A percentile compares a stretch with the other conserved stretches of the same genome.
These are phyloP conservation scores for Proteles cristata DNA, from an alignment of 2,113 vertebrate genomes.

Conservation along the genomic window DNA sequence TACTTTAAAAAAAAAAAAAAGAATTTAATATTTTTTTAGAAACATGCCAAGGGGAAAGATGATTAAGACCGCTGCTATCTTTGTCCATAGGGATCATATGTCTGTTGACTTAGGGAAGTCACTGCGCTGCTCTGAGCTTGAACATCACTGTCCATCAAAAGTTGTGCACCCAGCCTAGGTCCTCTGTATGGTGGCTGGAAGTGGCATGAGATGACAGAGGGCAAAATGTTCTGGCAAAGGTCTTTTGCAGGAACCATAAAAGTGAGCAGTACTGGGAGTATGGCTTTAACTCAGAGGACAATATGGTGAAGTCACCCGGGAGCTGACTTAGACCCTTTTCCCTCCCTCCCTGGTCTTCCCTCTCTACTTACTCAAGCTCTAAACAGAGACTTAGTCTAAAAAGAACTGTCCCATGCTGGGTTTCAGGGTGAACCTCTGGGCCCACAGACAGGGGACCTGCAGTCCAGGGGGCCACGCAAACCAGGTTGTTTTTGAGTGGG, in stretches of 20 bases:
- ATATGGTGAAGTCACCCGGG: neutral
- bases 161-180: neutral
- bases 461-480: conserved; percentile 40
- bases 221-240: neutral
- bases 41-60: neutral
- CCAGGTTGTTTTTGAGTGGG: neutral
- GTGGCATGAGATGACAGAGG: neutral
- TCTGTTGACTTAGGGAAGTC: neutral
- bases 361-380: neutral
- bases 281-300: neutral
- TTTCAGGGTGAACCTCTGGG: conserved; percentile 34
- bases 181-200: neutral
- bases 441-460: neutral
- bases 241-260: neutral
- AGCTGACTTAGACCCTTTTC: neutral
- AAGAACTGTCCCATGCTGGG: neutral
- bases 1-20: neutral
- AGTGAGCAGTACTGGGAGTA: neutral
- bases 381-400: conserved; percentile 41
- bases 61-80: neutral
- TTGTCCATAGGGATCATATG: neutral
- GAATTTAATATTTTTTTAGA: neutral
- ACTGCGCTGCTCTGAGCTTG: neutral
- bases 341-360: neutral
- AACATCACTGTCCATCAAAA: neutral